Conservation (phyloP, 2,797 vertebrate species). For the Centroberyx gerrardi region DNA sequence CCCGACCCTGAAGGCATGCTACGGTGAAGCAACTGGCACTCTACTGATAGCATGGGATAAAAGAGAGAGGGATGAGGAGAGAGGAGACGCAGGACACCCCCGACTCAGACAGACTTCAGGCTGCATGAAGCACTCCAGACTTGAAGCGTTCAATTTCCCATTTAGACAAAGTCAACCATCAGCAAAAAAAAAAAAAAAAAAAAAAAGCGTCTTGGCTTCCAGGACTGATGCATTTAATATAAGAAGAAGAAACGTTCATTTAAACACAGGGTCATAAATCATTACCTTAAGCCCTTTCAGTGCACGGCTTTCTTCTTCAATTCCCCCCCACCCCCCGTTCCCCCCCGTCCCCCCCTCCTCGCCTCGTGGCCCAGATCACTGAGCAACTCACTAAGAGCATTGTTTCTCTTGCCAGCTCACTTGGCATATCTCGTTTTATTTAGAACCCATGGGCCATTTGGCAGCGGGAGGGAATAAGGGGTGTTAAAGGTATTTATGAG, state of each 20-base stretch:
- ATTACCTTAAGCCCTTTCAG: constrained; percentile 64
- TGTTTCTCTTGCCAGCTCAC: constrained; percentile 80
- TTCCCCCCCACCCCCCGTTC: constrained; percentile 48
- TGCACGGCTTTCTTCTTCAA: constrained; percentile 60
- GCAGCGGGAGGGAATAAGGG: constrained; percentile 74
- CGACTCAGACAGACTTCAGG: too few relatives aligned
- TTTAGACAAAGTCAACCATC: constrained; percentile 60
- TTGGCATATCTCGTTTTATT: constrained; percentile 78
- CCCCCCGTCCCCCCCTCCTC: constrained; percentile 26
- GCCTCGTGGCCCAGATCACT: constrained; percentile 65
- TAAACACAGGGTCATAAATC: constrained; percentile 68
- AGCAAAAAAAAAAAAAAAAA: constrained; percentile 45
- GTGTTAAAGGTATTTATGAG: constrained; percentile 83
- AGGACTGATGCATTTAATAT: constrained; percentile 59
- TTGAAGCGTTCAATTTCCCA: constrained; percentile 44
- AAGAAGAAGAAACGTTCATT: constrained; percentile 65
- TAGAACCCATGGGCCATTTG: constrained; percentile 78
- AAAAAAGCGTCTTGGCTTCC: constrained; percentile 42
- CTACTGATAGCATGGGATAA: neutral
- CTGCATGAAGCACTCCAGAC: constrained; percentile 37
- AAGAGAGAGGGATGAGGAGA: constrained; percentile 15
- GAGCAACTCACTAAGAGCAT: constrained; percentile 78
- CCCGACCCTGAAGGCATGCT: too few relatives aligned
- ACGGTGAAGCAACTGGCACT: neutral
- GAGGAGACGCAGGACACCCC: constrained; percentile 4